Conservation (phyloP, 2,113 vertebrate species). For the Perca fluviatilis region DNA sequence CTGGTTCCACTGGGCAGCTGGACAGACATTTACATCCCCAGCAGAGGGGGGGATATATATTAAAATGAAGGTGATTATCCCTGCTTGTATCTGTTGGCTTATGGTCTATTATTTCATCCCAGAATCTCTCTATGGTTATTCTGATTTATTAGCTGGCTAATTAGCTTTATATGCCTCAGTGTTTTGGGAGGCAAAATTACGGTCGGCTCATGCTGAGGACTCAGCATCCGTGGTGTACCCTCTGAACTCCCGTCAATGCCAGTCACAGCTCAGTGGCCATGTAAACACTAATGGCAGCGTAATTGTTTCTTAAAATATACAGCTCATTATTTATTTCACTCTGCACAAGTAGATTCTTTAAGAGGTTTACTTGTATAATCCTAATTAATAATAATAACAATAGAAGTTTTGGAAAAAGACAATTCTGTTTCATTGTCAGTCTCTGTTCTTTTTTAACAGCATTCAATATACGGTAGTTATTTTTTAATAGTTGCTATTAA, state of each 20-base stretch:
- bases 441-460: neutral
- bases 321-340: neutral
- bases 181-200: slow-evolving; percentile 51
- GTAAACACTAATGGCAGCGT: neutral
- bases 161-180: slow-evolving; percentile 53
- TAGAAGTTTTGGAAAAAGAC: neutral
- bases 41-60: slow-evolving; percentile 1
- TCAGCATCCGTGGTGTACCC: slow-evolving; percentile 43
- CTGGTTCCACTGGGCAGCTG: slow-evolving; percentile 12
- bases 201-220: slow-evolving; percentile 35
- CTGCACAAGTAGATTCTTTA: neutral
- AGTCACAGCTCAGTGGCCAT: slow-evolving; percentile 31
- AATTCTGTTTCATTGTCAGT: neutral
- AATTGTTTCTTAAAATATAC: slow-evolving; percentile 25
- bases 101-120: slow-evolving; percentile 49
- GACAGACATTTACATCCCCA: neutral
- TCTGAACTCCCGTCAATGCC: slow-evolving; percentile 38
- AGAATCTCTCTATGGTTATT: slow-evolving; percentile 53
- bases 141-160: slow-evolving; percentile 64
- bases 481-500: neutral
- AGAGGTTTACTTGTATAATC: neutral
- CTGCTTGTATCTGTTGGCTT: slow-evolving; percentile 56
- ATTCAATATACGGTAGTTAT: neutral
- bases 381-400: no score
- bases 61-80: slow-evolving; percentile 42